phyloP scores from a whole-genome alignment of 2,113 vertebrate genomes.

The Ciconia maguari region DNA sequence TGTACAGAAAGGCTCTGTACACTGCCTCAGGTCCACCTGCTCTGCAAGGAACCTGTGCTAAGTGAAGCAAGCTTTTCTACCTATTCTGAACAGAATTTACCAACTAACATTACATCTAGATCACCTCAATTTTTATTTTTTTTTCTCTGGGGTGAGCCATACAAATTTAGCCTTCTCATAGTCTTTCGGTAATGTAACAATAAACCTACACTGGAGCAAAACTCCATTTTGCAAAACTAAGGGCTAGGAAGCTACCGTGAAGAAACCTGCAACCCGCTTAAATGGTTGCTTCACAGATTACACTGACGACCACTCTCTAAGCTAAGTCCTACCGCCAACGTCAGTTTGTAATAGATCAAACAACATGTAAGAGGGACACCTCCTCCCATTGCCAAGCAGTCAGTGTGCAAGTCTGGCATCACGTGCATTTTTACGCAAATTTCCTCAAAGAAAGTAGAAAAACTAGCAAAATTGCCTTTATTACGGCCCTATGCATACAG shows the following conservation, averaged over 20 bases:
- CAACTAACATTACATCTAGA: background rate
- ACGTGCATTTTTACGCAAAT: fast-evolving
- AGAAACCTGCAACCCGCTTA: background rate
- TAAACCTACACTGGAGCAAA: background rate
- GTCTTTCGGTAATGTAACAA: fast-evolving
- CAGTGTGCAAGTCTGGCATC: background rate
- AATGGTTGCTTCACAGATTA: background rate
- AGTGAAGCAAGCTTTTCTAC: background rate
- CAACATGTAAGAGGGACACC: background rate
- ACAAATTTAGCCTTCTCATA: background rate
- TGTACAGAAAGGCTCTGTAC: fast-evolving
- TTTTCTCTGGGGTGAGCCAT: background rate
- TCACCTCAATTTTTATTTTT: too few relatives aligned
- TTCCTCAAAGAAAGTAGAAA: background rate
- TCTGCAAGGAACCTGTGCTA: background rate
- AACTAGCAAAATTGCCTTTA: background rate
- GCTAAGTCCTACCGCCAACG: background rate
- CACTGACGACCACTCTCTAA: background rate
- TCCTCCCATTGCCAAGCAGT: background rate
- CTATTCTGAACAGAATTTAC: background rate
- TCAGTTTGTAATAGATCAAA: fast-evolving
- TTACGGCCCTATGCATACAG: fast-evolving
- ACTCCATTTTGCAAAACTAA: background rate
- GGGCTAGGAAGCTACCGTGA: background rate
- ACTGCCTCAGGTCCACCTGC: background rate